Conservation (phyloP, 2,888 invertebrate species). For the Hydroisotoma schaefferi region DNA sequence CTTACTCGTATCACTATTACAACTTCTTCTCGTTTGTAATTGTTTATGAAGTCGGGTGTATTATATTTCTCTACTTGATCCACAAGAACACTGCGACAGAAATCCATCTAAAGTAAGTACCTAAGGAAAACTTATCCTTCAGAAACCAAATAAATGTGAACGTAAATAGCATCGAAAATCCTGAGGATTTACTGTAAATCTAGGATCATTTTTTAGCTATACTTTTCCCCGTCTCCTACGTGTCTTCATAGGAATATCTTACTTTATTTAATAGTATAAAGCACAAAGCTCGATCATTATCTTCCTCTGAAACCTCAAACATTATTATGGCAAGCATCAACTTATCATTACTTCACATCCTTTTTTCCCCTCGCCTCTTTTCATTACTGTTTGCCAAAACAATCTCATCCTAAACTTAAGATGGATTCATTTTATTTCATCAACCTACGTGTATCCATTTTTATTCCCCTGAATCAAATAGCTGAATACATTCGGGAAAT, state of each 20-base stretch:
- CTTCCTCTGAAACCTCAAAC: background rate
- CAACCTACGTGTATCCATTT: too few species aligned
- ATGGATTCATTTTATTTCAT: too few species aligned
- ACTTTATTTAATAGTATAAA: background rate
- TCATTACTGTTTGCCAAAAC: background rate
- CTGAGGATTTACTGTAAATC: slow-evolving; percentile 29
- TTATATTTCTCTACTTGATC: background rate
- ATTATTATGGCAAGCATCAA: background rate
- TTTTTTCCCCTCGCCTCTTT: background rate
- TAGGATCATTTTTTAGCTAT: slow-evolving; percentile 7
- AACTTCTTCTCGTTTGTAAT: slow-evolving; percentile 17
- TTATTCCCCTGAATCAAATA: too few species aligned
- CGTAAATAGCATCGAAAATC: slow-evolving; percentile 38
- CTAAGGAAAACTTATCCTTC: background rate
- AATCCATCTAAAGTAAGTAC: background rate
- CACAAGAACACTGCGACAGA: background rate
- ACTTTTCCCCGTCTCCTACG: background rate
- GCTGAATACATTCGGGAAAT: too few species aligned
- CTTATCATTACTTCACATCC: slow-evolving; percentile 5
- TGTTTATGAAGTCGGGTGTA: slow-evolving; percentile 21
- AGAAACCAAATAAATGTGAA: slow-evolving; percentile 37
- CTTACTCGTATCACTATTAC: too few species aligned
- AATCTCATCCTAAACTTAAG: background rate
- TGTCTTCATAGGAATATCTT: background rate
- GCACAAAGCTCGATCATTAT: slow-evolving; percentile 1